Percentiles rank a stretch among this genome's conserved stretches.
These are phyloP conservation scores for Barbus barbus DNA, from an alignment of 2,113 vertebrate species.

Conservation along the genomic window DNA sequence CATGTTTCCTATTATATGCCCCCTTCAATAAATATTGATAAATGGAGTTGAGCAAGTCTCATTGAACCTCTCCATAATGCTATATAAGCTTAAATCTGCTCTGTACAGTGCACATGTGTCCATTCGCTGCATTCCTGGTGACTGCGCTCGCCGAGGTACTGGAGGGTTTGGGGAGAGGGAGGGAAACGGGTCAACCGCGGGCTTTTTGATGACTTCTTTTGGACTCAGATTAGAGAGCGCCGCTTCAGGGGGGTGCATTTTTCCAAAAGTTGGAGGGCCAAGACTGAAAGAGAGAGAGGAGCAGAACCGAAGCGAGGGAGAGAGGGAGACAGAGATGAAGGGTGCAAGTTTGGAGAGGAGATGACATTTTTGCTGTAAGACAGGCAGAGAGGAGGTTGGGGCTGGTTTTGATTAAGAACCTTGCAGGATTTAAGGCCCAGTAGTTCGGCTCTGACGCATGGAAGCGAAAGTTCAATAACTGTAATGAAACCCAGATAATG, in stretches of 20 bases:
- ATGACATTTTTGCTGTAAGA: constrained; percentile 46
- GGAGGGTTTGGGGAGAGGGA: constrained; percentile 30
- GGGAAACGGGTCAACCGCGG: constrained; percentile 26
- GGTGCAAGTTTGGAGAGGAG: not conserved
- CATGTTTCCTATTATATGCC: not conserved
- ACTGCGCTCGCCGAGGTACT: not conserved
- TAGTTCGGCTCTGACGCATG: constrained; percentile 43
- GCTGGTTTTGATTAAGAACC: constrained; percentile 47
- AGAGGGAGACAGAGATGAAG: not conserved
- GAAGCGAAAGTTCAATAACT: constrained; percentile 57
- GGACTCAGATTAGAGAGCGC: constrained; percentile 49
- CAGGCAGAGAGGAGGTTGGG: constrained; percentile 5
- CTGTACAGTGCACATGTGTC: not conserved
- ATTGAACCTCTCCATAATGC: not conserved
- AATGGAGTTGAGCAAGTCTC: not conserved
- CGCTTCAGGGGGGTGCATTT: constrained; percentile 37
- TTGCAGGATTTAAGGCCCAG: constrained; percentile 41
- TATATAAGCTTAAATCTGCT: not conserved
- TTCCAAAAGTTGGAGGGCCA: constrained; percentile 40
- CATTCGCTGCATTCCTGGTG: not conserved
- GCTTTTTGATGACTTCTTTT: constrained; percentile 51
- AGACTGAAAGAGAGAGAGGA: constrained; percentile 14
- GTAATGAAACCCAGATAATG: constrained; percentile 56
- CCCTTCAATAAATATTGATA: not conserved
- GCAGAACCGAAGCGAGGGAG: not conserved